Evolutionary conservation across 2,888 invertebrate genomes (phyloP).

Genomic region (Sceliomorpha sp.): DNA sequence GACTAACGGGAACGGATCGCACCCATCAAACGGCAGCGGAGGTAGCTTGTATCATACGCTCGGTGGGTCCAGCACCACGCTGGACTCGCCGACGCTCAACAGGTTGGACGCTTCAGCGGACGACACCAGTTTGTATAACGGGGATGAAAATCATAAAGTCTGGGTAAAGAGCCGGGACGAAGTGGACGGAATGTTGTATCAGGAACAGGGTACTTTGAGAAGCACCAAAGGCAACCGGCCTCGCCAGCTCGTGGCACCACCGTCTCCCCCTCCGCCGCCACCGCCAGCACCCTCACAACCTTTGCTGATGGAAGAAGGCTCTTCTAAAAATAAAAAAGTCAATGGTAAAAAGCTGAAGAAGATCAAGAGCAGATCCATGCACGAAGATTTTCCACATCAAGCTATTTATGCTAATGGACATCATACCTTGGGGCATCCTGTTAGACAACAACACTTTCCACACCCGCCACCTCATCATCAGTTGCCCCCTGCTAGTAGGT

Average conservation of each 20-base stretch:
- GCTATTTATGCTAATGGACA: slow-evolving; percentile 78
- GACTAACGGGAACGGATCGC: slow-evolving; percentile 63
- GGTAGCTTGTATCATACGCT: slow-evolving; percentile 77
- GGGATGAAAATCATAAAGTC: slow-evolving; percentile 96
- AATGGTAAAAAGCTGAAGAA: slow-evolving; percentile 76
- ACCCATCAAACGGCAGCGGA: slow-evolving; percentile 61
- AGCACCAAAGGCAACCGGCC: slow-evolving; percentile 84
- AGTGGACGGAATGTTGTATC: slow-evolving; percentile 87
- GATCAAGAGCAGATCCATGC: slow-evolving; percentile 66
- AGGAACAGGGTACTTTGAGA: slow-evolving; percentile 81
- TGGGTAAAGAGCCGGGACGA: slow-evolving; percentile 92
- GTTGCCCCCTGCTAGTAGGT: slow-evolving; percentile 72
- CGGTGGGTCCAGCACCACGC: slow-evolving; percentile 78
- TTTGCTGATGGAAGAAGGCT: slow-evolving; percentile 69
- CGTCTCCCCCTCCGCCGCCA: slow-evolving; percentile 86
- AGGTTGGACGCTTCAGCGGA: slow-evolving; percentile 83
- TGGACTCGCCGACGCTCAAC: slow-evolving; percentile 74
- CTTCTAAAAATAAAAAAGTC: slow-evolving; percentile 70
- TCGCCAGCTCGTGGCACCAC: slow-evolving; percentile 92
- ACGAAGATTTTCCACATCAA: slow-evolving; percentile 75
- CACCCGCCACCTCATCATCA: slow-evolving; percentile 71
- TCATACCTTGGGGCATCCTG: slow-evolving; percentile 76
- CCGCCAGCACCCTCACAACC: slow-evolving; percentile 80
- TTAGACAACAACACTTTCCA: slow-evolving; percentile 71
- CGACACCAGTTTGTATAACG: slow-evolving; percentile 92